These are phyloP conservation scores for Cataglyphis albicans DNA, from an alignment of 2,888 invertebrate species.

Conservation along the genomic window DNA sequence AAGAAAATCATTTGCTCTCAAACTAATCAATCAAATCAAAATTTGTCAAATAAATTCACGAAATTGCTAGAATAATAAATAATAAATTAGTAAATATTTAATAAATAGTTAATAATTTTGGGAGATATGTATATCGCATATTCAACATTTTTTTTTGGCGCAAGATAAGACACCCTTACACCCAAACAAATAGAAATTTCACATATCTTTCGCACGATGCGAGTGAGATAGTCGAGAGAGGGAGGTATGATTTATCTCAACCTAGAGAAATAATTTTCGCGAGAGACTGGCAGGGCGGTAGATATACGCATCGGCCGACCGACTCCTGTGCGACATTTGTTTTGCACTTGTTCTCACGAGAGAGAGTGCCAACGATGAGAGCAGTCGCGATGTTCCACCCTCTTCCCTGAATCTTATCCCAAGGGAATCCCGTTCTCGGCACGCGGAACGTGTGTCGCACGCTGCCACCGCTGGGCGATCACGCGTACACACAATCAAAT, in stretches of 20 bases:
- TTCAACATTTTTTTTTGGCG: neutral
- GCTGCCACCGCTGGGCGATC: constrained; percentile 32
- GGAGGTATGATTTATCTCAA: constrained; percentile 47
- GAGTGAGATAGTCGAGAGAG: neutral
- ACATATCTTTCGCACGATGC: neutral
- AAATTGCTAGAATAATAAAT: neutral
- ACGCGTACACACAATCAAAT: constrained; percentile 43
- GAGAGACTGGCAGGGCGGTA: constrained; percentile 1
- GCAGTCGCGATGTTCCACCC: constrained; percentile 68
- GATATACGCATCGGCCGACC: constrained; percentile 32
- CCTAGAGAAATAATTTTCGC: constrained; percentile 52
- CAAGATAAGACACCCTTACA: neutral
- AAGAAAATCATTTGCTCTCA: neutral
- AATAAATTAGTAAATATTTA: too few relatives aligned
- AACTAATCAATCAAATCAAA: neutral
- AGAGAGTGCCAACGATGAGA: constrained; percentile 62
- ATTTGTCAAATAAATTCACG: neutral
- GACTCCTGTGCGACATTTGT: constrained; percentile 80
- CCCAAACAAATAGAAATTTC: constrained; percentile 39
- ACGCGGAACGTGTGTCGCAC: constrained; percentile 69
- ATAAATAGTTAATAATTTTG: constrained; percentile 7
- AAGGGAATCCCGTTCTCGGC: constrained; percentile 74
- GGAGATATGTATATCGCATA: neutral
- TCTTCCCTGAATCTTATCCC: constrained; percentile 74
- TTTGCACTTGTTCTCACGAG: constrained; percentile 84